phyloP scores from a whole-genome alignment of 2,888 invertebrate species.

The Sesia bembeciformis region DNA sequence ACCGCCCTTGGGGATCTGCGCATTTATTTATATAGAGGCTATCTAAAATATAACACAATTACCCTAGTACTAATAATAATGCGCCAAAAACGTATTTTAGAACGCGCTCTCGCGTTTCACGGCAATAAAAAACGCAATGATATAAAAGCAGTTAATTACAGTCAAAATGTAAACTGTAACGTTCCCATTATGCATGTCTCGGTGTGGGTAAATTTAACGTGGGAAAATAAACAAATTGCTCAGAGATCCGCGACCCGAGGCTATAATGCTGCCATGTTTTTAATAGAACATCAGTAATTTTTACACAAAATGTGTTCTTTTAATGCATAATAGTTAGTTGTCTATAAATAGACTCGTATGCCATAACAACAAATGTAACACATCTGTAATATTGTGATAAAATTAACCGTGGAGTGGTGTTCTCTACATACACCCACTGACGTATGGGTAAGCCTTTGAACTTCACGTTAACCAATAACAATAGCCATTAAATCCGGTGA shows the following conservation, averaged over 20 bases:
- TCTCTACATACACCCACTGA: too few relatives aligned
- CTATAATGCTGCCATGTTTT: neutral
- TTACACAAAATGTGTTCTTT: neutral
- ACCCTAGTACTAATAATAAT: neutral
- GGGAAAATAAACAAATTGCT: constrained; percentile 20
- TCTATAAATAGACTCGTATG: too few relatives aligned
- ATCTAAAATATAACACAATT: too few relatives aligned
- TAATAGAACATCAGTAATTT: neutral
- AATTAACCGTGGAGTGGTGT: too few relatives aligned
- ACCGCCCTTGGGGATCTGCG: too few relatives aligned
- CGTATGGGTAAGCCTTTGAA: too few relatives aligned
- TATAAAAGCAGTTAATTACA: constrained; percentile 62
- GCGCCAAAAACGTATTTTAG: neutral
- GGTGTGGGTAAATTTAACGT: constrained; percentile 47
- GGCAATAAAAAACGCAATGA: constrained; percentile 49
- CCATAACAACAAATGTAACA: neutral
- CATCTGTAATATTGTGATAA: too few relatives aligned
- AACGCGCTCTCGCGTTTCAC: constrained; percentile 7
- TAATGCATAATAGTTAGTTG: neutral
- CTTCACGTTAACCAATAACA: too few relatives aligned
- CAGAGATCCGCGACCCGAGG: constrained; percentile 10
- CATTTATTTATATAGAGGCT: too few relatives aligned
- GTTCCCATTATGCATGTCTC: constrained; percentile 51
- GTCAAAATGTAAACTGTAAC: constrained; percentile 50
- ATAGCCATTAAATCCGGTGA: too few relatives aligned